These are phyloP conservation scores for Petrolisthes manimaculis DNA, from an alignment of 2,888 invertebrate genomes.

Conservation along the genomic window DNA sequence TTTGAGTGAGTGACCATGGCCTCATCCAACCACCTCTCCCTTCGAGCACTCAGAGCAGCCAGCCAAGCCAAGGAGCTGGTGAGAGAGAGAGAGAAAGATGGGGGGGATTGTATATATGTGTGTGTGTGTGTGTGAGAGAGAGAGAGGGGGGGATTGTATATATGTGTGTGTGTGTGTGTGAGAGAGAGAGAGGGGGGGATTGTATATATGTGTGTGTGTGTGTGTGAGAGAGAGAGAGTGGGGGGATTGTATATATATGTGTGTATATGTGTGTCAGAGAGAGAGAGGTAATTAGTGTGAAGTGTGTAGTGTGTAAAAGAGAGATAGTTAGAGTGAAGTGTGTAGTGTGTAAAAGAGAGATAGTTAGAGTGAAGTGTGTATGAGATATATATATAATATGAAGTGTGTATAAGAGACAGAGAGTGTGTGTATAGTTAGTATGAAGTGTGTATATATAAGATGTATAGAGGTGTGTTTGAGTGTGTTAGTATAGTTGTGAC, in stretches of 20 bases:
- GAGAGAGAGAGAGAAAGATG: not conserved
- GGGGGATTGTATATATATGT: not conserved
- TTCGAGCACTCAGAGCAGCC: constrained; percentile 56
- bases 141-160: too few relatives aligned
- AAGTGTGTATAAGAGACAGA: not conserved
- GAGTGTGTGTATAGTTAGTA: not conserved
- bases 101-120: constrained; percentile 9
- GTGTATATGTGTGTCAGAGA: not conserved
- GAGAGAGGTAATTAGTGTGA: too few relatives aligned
- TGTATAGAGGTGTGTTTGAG: too few relatives aligned
- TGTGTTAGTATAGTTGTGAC: too few relatives aligned
- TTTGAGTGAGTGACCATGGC: constrained; percentile 14
- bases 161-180: too few relatives aligned
- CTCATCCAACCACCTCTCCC: constrained; percentile 43
- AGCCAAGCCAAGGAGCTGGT: constrained; percentile 63
- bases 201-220: not conserved
- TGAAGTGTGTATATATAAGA: too few relatives aligned
- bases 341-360: not conserved
- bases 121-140: constrained; percentile 21
- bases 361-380: not conserved
- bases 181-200: not conserved
- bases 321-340: not conserved
- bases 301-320: too few relatives aligned
- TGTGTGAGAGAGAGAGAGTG: not conserved
- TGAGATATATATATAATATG: not conserved